A percentile compares a stretch with the other conserved stretches of the same genome.
Conservation (phyloP, 2,113 vertebrate species). For the Octodon degus region DNA sequence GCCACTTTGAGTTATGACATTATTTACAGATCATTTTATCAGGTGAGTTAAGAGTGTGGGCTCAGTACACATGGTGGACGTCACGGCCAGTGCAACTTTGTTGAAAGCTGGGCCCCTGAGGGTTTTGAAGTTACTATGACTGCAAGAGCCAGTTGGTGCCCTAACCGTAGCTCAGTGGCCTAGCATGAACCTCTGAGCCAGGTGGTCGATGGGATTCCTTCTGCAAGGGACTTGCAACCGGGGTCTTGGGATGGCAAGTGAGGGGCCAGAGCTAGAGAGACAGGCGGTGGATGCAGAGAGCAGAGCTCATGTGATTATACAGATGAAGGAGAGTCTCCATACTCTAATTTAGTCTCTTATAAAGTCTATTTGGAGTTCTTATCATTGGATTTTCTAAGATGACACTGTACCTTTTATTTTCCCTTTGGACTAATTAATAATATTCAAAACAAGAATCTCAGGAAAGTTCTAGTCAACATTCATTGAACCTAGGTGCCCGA, state of each 20-base stretch:
- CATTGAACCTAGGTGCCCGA: background rate
- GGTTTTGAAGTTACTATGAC: background rate
- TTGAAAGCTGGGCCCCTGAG: background rate
- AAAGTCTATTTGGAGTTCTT: background rate
- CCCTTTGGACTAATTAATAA: background rate
- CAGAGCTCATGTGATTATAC: background rate
- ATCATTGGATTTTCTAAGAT: background rate
- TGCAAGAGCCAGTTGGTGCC: background rate
- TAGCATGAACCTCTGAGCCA: background rate
- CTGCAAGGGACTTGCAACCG: background rate
- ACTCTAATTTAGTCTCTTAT: background rate
- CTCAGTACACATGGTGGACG: background rate
- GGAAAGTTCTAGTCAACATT: background rate
- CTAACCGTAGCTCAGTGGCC: background rate
- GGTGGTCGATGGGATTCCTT: background rate
- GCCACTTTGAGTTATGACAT: background rate
- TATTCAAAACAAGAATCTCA: background rate
- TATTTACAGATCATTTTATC: background rate
- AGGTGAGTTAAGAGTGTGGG: background rate
- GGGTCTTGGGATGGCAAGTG: background rate
- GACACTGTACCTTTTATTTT: background rate
- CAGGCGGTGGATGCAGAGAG: background rate
- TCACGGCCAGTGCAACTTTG: background rate
- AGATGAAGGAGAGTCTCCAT: background rate
- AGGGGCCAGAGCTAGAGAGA: background rate